Conservation (phyloP, 2,113 vertebrate species). For the Vombatus ursinus region DNA sequence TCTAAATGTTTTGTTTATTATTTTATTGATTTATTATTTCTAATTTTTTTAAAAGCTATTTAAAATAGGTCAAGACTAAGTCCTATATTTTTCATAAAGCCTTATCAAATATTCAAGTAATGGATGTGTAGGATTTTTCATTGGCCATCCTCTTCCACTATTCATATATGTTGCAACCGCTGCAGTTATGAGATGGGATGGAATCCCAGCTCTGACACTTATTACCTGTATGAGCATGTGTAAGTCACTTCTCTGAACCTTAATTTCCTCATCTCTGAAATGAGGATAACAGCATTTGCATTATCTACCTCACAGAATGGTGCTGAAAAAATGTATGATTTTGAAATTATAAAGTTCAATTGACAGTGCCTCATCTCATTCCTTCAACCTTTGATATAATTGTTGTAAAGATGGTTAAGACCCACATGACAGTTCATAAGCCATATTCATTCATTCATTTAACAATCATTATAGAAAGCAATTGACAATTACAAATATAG, state of each 20-base stretch:
- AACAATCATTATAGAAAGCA: not conserved
- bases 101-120: not conserved
- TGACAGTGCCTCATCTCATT: not conserved
- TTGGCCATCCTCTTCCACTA: not conserved
- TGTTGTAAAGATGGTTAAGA: not conserved
- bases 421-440: not conserved
- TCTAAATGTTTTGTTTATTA: not conserved
- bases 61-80: not conserved
- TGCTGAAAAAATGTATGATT: not conserved
- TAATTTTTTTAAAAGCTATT: not conserved
- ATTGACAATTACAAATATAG: not conserved
- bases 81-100: not conserved
- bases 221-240: not conserved
- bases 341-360: not conserved
- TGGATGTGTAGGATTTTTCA: not conserved
- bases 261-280: not conserved
- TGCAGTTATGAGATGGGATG: not conserved
- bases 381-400: not conserved
- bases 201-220: no score
- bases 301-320: not conserved
- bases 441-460: not conserved
- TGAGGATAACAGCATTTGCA: not conserved
- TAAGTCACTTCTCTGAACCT: not conserved
- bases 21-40: not conserved
- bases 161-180: not conserved